phyloP scores from a whole-genome alignment of 1,140 invertebrate genomes.

The Lordiphosa collinella region DNA sequence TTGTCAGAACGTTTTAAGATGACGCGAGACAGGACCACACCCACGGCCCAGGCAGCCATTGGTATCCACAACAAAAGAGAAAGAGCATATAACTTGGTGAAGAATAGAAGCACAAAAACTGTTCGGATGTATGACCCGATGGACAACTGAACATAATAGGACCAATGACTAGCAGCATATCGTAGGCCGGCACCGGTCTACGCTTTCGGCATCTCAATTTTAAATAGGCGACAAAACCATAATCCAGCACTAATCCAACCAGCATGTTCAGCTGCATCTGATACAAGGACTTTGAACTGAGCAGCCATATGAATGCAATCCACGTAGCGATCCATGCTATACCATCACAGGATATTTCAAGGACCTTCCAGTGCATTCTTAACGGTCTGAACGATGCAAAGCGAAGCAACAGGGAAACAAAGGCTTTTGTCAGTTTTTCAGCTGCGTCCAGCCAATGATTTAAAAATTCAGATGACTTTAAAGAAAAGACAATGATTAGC shows the following conservation, averaged over 20 bases:
- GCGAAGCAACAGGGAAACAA: too few species aligned
- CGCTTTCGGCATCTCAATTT: constrained; percentile 89
- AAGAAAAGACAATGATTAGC: too few species aligned
- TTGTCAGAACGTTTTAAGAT: too few species aligned
- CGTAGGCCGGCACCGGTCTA: constrained; percentile 88
- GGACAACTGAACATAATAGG: constrained; percentile 97
- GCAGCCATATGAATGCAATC: constrained; percentile 86
- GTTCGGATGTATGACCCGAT: constrained; percentile 96
- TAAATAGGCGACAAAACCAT: constrained; percentile 88
- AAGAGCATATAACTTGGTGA: constrained; percentile 84
- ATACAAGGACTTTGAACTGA: constrained; percentile 84
- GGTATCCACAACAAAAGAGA: too few species aligned
- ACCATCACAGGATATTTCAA: constrained; percentile 94
- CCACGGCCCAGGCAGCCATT: constrained; percentile 86
- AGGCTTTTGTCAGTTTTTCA: too few species aligned
- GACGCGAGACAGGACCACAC: too few species aligned
- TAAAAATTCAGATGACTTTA: too few species aligned
- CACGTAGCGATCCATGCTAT: constrained; percentile 89
- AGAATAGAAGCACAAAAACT: constrained; percentile 87
- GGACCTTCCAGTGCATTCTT: constrained; percentile 83
- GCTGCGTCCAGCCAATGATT: too few species aligned
- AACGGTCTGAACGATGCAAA: constrained; percentile 83
- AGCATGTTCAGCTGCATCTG: constrained; percentile 92
- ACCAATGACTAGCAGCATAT: constrained; percentile 81
- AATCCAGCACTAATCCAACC: constrained; percentile 91